Base-by-base conservation (phyloP, 2,888 invertebrate genomes). In the Brachycybe producta region DNA sequence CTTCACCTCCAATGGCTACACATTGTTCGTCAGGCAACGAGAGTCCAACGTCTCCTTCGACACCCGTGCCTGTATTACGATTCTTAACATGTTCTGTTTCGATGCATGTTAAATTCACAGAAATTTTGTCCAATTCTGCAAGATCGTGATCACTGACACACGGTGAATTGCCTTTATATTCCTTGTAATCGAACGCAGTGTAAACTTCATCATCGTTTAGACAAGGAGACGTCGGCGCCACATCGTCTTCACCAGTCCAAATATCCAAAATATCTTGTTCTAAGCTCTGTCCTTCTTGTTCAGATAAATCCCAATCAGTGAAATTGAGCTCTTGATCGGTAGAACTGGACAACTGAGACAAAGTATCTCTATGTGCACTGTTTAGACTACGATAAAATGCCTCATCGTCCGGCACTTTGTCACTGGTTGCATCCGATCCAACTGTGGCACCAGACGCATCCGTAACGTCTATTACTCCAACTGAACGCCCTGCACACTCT, bases 351-450 rank as follows among this genome's bases (percentile, higher is more conserved):
- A 60, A 53, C 41, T 58, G 55, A 1, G 58, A 57, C 15, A 59
- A 53, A 52, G 60, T 60, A 52, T 87, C 85, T 47, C 87, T 74
- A 65, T 87, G 87, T 35, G 85, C 85, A 67, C 84, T 84, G 68
- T 88, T 88, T 41, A 88, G 71, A 62, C 84, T 86, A 59, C 83
- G 78, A 66, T 88, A 88, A 66, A 87, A 88, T 23, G 84, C 84
- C 67, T 87, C 87, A 62, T 84, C 82, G 62, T 84, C 82, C 3
- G 85, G 84, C 44, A 73, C 68, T 58, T 36, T 19, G 7, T 44
- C 34, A 23, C 44, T 23, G 17, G 38, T 49, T 17, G 38, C 38
- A 11, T 24, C 53, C 42, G 27, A 35, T 46, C 54, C 26, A 44
- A 55, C 28, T 52, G 27, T 13, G 8, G 52, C 21, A 58, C 54